Evolutionary conservation across 2,888 invertebrate species (phyloP).

Genomic region (Palloptera scutellata): DNA sequence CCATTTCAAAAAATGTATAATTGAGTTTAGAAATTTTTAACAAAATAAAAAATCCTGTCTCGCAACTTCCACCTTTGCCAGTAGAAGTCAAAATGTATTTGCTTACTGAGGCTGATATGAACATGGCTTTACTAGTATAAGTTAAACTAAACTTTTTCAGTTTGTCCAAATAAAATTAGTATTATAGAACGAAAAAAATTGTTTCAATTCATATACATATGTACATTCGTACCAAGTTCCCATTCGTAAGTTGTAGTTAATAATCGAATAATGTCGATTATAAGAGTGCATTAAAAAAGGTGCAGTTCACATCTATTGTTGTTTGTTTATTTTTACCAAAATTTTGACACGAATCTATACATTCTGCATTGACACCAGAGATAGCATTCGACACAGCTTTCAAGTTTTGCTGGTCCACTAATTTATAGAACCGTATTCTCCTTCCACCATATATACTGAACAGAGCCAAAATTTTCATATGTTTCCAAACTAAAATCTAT

Average conservation of each 20-base stretch:
- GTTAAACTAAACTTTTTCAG: no score
- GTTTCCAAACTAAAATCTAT: slow-evolving; percentile 60
- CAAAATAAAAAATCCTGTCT: no score
- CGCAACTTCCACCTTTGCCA: no score
- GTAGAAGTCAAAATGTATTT: no score
- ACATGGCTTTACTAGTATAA: no score
- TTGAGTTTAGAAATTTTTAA: no score
- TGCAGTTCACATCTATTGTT: slow-evolving; percentile 10
- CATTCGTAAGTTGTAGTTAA: slow-evolving; percentile 36
- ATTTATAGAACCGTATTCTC: slow-evolving; percentile 78
- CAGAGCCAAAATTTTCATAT: slow-evolving; percentile 61
- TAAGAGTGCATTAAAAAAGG: slow-evolving; percentile 37
- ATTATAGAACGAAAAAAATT: no score
- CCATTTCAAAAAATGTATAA: no score
- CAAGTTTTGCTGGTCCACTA: slow-evolving; percentile 57
- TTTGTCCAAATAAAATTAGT: no score
- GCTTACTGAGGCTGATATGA: no score
- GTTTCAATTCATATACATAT: slow-evolving; percentile 9
- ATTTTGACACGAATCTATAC: slow-evolving; percentile 35
- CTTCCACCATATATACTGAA: slow-evolving; percentile 76
- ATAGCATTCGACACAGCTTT: slow-evolving; percentile 42
- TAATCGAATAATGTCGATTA: slow-evolving; percentile 41
- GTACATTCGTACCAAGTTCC: slow-evolving; percentile 41
- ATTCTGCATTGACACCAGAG: slow-evolving; percentile 35
- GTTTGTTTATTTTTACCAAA: neutral